Percentiles rank a stretch among this genome's conserved stretches.
These are phyloP conservation scores for Erethizon dorsatum DNA, from an alignment of 2,797 vertebrate species.

Conservation along the genomic window DNA sequence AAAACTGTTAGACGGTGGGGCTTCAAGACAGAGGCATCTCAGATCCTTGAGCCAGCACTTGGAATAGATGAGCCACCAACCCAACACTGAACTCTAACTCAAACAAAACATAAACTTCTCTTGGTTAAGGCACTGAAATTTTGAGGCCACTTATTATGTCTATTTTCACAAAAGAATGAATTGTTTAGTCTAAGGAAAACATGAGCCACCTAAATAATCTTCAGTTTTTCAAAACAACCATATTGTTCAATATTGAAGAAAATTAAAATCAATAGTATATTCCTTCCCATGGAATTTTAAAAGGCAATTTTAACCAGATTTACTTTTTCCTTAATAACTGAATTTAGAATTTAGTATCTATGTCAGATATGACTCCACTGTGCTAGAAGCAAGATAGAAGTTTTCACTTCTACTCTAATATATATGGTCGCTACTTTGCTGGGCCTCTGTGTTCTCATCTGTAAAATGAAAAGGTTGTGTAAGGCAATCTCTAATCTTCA, in stretches of 20 bases:
- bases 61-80: not conserved
- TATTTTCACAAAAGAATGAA: not conserved
- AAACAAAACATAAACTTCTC: not conserved
- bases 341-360: constrained; percentile 24
- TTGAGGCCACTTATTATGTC: not conserved
- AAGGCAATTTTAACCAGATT: not conserved
- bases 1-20: not conserved
- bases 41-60: too few species aligned
- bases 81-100: not conserved
- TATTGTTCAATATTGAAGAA: not conserved
- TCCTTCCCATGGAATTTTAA: not conserved
- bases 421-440: not conserved
- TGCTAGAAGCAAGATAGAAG: not conserved
- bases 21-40: not conserved
- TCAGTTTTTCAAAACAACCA: not conserved
- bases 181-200: not conserved
- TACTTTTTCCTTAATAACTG: constrained; percentile 4
- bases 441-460: not conserved
- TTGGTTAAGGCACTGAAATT: not conserved
- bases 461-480: not conserved
- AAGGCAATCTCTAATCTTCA: not conserved
- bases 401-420: not conserved
- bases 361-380: not conserved
- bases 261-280: not conserved
- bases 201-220: not conserved